Evolutionary conservation across 2,888 invertebrate species (phyloP), one percentile per base, ranked within the genome.

Genomic region (Cataglyphis cursor): DNA sequence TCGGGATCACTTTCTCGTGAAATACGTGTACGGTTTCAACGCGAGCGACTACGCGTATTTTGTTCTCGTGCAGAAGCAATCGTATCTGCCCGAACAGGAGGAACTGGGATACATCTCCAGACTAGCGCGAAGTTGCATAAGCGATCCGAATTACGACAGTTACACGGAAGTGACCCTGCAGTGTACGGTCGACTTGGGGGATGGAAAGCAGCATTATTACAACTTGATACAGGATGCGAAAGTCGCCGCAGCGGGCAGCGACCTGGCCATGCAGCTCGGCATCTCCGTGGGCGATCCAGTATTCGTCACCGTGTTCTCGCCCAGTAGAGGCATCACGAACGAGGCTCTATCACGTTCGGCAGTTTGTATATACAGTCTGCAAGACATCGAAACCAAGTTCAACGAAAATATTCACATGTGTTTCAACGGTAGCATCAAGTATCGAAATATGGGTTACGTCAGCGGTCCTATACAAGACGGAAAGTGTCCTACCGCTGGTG

Each of bases 321-420:
- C 98, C n/a, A 97, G 98, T 31, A 97, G 97, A 93, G 98, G 98
- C 88, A 98, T 99, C 91, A 97, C 97, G 82, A 97, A 98, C 95
- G 97, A 98, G 91, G 97, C 98, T 1, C 96, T 97, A 93, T 94
- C 96, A 41, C 97, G 97, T 89, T 99, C 99, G 2, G 99, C 99
- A 0, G 96, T 99, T 91, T 99, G 99, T 95, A 96, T 99, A 66
- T 99, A 98, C 95, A 98, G 99, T 83, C 96, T 99, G 87, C 97
- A 97, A 92, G 97, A 98, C 89, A 98, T 99, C 91, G 98, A 99
- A 94, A 97, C 97, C 89, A 98, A 98, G 95, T 99, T 99, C 95
- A 98, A 98, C 94, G 98, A 99, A 95, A 99, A 99, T 95, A 99
- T 99, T 91, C 99, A 99, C 94, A 98, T 98, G 97, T 99, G 99